Conservation (phyloP, 2,888 invertebrate species). For the Gerosis bhagava region DNA sequence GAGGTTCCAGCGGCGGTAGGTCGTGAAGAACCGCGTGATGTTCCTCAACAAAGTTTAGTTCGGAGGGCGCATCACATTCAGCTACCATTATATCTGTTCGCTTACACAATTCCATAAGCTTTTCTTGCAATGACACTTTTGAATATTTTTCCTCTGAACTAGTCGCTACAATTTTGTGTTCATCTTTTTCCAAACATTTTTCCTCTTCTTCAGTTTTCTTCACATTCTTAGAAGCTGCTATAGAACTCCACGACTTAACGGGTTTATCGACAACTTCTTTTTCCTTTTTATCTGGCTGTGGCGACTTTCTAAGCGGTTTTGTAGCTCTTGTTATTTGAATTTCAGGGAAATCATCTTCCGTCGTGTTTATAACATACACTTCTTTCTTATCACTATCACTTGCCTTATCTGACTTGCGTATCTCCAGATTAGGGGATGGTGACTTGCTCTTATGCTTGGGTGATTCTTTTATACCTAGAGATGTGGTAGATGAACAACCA, state of each 20-base stretch:
- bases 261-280: constrained; percentile 49
- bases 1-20: constrained; percentile 62
- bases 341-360: constrained; percentile 72
- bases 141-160: constrained; percentile 29
- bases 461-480: constrained; percentile 43
- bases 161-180: constrained; percentile 26
- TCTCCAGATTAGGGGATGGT: constrained; percentile 53
- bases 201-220: constrained; percentile 44
- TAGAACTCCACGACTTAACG: constrained; percentile 79
- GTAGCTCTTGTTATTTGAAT: constrained; percentile 68
- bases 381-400: constrained; percentile 57
- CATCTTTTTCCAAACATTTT: constrained; percentile 30
- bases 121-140: constrained; percentile 62
- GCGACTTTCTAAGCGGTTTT: constrained; percentile 62
- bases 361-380: constrained; percentile 70
- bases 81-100: constrained; percentile 75
- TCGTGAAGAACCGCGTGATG: constrained; percentile 65
- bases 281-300: constrained; percentile 48
- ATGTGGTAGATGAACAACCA: constrained; percentile 22
- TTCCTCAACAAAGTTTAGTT: constrained; percentile 72
- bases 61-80: constrained; percentile 69
- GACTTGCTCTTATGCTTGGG: constrained; percentile 62
- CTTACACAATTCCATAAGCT: constrained; percentile 68
- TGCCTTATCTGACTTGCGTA: constrained; percentile 50
- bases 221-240: constrained; percentile 64